These are phyloP conservation scores for Odocoileus hemionus DNA, from an alignment of 2,113 vertebrate species.

Conservation along the genomic window DNA sequence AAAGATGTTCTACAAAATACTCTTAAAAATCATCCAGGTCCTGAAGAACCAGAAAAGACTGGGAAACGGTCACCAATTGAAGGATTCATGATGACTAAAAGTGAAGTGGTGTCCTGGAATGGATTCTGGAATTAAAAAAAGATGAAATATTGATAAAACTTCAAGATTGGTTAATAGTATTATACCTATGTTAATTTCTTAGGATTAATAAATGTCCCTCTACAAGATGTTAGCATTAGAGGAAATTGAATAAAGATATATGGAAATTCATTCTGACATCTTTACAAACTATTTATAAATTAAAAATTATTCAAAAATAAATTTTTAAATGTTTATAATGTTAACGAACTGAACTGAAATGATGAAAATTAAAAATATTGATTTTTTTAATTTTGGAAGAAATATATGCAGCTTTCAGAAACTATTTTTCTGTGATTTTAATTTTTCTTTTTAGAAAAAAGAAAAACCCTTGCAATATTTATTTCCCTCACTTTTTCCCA, in stretches of 20 bases:
- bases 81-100: background rate
- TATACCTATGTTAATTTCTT: background rate
- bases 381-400: background rate
- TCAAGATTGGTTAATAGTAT: background rate
- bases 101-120: background rate
- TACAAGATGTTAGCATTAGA: background rate
- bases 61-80: background rate
- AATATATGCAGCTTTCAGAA: background rate
- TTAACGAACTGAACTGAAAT: background rate
- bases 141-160: background rate
- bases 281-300: background rate
- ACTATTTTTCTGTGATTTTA: background rate
- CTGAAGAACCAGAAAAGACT: background rate
- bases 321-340: background rate
- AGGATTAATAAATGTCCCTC: background rate
- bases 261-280: background rate
- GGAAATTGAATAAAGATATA: background rate
- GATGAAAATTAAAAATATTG: background rate
- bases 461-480: background rate
- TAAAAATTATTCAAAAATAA: constrained; percentile 27
- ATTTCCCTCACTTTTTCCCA: background rate
- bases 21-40: background rate
- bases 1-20: background rate
- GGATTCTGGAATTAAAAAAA: background rate
- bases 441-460: background rate